A percentile compares a stretch with the other conserved stretches of the same genome.
Evolutionary conservation across 2,113 vertebrate genomes (phyloP).

Genomic region (Myrmecophaga tridactyla): DNA sequence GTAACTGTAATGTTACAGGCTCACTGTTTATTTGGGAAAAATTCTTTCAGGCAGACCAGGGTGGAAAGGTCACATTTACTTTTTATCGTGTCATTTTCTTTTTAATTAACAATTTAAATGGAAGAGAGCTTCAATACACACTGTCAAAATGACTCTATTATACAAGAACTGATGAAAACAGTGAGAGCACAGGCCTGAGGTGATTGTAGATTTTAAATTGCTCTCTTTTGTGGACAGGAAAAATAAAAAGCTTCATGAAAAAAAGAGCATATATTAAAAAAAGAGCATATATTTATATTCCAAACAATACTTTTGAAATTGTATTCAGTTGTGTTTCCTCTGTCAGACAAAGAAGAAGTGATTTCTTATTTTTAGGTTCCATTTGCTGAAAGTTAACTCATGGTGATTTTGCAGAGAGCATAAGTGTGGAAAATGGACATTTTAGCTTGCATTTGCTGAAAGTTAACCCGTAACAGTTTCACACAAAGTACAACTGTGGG

Average conservation of each 20-base stretch:
- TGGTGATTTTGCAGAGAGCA: background rate
- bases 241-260: background rate
- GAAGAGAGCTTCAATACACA: background rate
- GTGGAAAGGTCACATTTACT: background rate
- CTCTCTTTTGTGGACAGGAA: background rate
- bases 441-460: background rate
- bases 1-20: background rate
- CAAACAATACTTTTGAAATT: background rate
- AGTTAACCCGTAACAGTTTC: background rate
- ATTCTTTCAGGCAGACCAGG: background rate
- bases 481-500: background rate
- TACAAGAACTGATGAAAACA: background rate
- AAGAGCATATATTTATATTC: background rate
- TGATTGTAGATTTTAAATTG: background rate
- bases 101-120: constrained; percentile 36
- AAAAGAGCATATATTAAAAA: background rate
- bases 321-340: background rate
- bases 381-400: background rate
- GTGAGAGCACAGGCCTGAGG: background rate
- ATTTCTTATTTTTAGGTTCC: background rate
- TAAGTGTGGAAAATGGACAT: background rate
- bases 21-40: background rate
- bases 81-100: constrained; percentile 32
- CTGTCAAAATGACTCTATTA: background rate
- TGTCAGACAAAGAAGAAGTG: background rate